Evolutionary conservation across 2,797 vertebrate species (phyloP).

Genomic region (Acipenser oxyrinchus): DNA sequence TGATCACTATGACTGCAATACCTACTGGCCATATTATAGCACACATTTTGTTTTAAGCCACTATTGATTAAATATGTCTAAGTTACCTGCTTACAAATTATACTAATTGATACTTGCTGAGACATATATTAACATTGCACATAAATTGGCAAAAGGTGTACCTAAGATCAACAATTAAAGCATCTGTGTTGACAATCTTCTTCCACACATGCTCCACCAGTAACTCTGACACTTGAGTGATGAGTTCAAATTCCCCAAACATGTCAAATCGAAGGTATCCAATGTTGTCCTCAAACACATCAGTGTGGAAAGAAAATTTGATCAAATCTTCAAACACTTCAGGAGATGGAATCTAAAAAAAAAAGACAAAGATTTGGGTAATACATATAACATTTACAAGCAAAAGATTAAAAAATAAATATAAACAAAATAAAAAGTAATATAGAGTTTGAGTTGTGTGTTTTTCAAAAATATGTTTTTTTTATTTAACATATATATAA

Average conservation of each 20-base stretch:
- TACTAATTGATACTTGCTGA: no score
- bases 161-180: constrained; percentile 90
- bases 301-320: constrained; percentile 83
- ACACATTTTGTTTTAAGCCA: no score
- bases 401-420: not conserved
- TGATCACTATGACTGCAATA: not conserved
- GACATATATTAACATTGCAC: no score
- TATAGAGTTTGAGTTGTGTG: not conserved
- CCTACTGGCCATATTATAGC: no score
- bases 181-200: constrained; percentile 78
- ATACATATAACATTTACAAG: not conserved
- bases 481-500: no score
- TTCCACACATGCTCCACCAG: constrained; percentile 86
- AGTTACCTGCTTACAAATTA: no score
- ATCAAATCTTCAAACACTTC: constrained; percentile 81
- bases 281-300: constrained; percentile 79
- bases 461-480: no score
- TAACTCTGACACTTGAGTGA: constrained; percentile 74
- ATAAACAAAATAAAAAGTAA: not conserved
- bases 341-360: constrained; percentile 70
- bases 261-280: constrained; percentile 92
- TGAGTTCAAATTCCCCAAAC: constrained; percentile 84
- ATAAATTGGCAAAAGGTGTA: constrained; percentile 33
- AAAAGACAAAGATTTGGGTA: constrained; percentile 19
- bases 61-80: no score